phyloP scores from a whole-genome alignment of 1,140 invertebrate species.

The Calycopis cecrops region DNA sequence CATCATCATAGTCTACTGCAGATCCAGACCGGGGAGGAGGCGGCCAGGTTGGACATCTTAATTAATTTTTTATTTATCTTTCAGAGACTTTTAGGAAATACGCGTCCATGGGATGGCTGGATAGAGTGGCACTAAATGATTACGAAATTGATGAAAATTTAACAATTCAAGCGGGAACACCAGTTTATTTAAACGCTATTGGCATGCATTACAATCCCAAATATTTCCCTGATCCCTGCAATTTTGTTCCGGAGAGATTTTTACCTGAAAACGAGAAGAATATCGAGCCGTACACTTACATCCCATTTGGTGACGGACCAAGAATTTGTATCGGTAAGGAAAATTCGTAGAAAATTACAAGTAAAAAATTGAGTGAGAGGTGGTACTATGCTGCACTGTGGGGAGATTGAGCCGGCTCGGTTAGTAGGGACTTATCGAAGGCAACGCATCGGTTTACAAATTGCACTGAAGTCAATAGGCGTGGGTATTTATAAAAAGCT shows the following conservation, averaged over 20 bases:
- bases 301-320: conserved; percentile 81
- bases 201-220: conserved; percentile 73
- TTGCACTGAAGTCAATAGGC: too few species aligned
- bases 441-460: too few species aligned
- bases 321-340: conserved; percentile 78
- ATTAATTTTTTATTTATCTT: conserved; percentile 10
- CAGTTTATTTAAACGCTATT: conserved; percentile 38
- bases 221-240: conserved; percentile 70
- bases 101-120: conserved; percentile 65
- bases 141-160: conserved; percentile 63
- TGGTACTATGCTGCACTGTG: too few species aligned
- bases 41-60: too few species aligned
- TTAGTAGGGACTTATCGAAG: too few species aligned
- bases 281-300: conserved; percentile 49
- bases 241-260: conserved; percentile 76
- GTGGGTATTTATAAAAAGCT: too few species aligned
- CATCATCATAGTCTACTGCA: too few species aligned
- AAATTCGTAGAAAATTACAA: too few species aligned
- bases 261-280: conserved; percentile 52
- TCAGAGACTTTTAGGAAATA: conserved; percentile 76
- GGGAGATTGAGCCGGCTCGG: too few species aligned
- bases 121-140: conserved; percentile 49
- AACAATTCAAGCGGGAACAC: conserved; percentile 45
- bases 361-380: too few species aligned
- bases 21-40: too few species aligned